phyloP scores from a whole-genome alignment of 2,888 invertebrate genomes.

The Leptura quadrifasciata region DNA sequence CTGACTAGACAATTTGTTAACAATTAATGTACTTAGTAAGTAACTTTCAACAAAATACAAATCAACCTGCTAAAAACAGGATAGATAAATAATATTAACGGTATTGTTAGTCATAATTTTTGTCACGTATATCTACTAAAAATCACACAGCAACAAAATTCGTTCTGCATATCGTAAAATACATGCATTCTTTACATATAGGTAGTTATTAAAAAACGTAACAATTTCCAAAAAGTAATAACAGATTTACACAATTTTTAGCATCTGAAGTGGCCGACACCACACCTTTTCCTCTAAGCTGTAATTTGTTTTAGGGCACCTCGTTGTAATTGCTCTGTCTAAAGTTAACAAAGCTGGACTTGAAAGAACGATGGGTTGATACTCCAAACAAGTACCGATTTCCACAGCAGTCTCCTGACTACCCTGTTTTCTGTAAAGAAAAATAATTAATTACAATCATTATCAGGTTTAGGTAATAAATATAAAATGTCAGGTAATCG shows the following conservation, averaged over 20 bases:
- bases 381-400: constrained; percentile 67
- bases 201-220: neutral
- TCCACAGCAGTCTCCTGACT: constrained; percentile 67
- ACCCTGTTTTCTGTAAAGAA: constrained; percentile 63
- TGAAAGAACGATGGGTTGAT: constrained; percentile 69
- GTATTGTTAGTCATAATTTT: no score
- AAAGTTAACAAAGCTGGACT: constrained; percentile 66
- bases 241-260: constrained; percentile 51
- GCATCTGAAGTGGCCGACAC: constrained; percentile 60
- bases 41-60: no score
- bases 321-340: constrained; percentile 68
- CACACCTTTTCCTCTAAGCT: constrained; percentile 66
- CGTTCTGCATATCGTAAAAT: neutral
- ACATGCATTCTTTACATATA: neutral
- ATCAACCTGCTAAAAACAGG: no score
- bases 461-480: neutral
- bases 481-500: neutral
- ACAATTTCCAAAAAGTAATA: neutral
- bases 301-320: constrained; percentile 68
- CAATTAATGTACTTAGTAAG: no score
- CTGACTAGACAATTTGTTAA: no score
- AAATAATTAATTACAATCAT: neutral
- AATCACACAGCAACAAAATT: neutral
- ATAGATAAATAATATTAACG: no score
- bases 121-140: no score